A percentile compares a stretch with the other conserved stretches of the same genome.
Conservation (phyloP, 2,888 invertebrate genomes). For the Pristionchus entomophagus region DNA sequence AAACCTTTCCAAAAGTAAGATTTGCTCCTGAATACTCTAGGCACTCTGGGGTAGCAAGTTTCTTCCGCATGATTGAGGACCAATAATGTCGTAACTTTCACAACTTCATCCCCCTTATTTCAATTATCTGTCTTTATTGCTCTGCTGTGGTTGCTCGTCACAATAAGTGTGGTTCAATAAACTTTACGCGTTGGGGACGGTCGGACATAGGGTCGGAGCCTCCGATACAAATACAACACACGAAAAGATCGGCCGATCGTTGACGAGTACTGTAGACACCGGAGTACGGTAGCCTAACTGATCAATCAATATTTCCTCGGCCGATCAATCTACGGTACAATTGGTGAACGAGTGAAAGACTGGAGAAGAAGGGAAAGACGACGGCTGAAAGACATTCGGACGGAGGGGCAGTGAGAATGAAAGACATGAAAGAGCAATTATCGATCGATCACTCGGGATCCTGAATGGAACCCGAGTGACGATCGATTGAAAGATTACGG, state of each 20-base stretch:
- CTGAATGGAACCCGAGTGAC: background rate
- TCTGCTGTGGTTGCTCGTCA: background rate
- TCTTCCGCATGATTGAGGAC: too few relatives aligned
- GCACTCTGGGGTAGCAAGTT: too few relatives aligned
- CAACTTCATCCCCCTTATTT: too few relatives aligned
- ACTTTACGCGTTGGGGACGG: slow-evolving; percentile 37
- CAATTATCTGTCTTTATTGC: background rate
- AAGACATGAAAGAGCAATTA: slow-evolving; percentile 19
- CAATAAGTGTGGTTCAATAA: background rate
- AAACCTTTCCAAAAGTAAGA: too few relatives aligned
- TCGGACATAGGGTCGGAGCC: background rate
- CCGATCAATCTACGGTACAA: slow-evolving; percentile 5
- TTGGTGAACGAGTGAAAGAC: slow-evolving; percentile 45
- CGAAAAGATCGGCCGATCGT: slow-evolving; percentile 17
- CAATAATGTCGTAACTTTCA: too few relatives aligned
- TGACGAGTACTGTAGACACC: background rate
- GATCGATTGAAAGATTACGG: slow-evolving; percentile 19
- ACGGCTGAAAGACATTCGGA: slow-evolving; percentile 41
- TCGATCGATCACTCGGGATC: slow-evolving; percentile 4
- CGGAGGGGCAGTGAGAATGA: slow-evolving; percentile 24
- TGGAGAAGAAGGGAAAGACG: slow-evolving; percentile 1
- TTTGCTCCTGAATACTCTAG: too few relatives aligned
- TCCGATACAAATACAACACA: slow-evolving; percentile 22
- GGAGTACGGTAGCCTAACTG: background rate
- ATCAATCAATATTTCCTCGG: slow-evolving; percentile 5